phyloP scores from a whole-genome alignment of 2,797 vertebrate genomes.

The Pangasius larnaudii region DNA sequence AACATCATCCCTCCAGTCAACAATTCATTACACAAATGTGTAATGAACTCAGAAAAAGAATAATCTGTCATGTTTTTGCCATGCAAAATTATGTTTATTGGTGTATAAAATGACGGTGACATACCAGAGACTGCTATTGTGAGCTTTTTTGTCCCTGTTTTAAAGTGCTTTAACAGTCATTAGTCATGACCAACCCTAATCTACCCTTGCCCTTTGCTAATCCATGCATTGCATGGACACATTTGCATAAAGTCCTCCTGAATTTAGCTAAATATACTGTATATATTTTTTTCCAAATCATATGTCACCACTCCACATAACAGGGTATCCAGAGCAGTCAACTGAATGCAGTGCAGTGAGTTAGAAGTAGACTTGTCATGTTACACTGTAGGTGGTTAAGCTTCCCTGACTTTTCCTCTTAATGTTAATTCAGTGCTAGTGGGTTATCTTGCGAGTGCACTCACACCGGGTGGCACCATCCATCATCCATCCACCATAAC shows the following conservation, averaged over 20 bases:
- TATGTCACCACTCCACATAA: not conserved
- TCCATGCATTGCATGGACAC: not conserved
- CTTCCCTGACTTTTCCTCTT: conserved; percentile 13
- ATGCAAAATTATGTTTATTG: not conserved
- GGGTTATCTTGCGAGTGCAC: conserved; percentile 45
- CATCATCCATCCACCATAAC: conserved; percentile 42
- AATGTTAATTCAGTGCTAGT: conserved; percentile 38
- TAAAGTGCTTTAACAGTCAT: not conserved
- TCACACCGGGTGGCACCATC: conserved; percentile 38
- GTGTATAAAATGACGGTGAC: not conserved
- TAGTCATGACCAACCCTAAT: not conserved
- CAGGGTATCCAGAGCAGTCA: not conserved
- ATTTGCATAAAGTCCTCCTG: not conserved
- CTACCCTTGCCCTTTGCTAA: not conserved
- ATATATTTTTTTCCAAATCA: not conserved
- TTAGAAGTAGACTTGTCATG: not conserved
- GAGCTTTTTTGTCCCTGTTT: not conserved
- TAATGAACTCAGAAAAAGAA: not conserved
- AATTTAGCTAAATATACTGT: not conserved
- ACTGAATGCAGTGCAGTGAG: not conserved
- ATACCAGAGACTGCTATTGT: not conserved
- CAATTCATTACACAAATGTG: not conserved
- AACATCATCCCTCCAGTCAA: not conserved
- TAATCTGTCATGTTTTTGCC: not conserved
- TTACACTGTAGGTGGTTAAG: conserved; percentile 8